Base-by-base conservation (phyloP, 2,888 invertebrate genomes). In the Microctonus brassicae region DNA sequence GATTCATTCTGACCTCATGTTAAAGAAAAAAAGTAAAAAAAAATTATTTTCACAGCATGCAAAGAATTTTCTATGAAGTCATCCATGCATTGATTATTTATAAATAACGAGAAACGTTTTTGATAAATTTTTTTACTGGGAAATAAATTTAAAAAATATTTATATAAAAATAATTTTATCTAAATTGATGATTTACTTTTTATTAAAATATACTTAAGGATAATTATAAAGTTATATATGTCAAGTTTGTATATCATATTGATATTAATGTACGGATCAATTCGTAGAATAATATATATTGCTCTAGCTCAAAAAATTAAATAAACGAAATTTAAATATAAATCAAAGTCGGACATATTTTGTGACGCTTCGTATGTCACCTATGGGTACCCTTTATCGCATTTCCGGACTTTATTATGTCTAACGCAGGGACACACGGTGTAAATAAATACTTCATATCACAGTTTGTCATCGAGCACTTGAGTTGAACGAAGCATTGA, bases 391-490 rank as follows among this genome's bases (percentile, higher is more conserved):
- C 74, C 75, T 81, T 81, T 83, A 83, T 85, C 84, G 78, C 79
- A 78, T 79, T 81, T 84, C 82, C 85, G 82, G 83, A 74, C 79
- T 61, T 74, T 84, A 84, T 85, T 85, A 82, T 84, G 85, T 79
- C 85, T 84, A 79, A 72, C 73, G 64, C 29, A 47, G 47, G 75
- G 78, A 71, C 75, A 70, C 73, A 75, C 73, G 73, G 75, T 82
- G 84, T 82, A 84, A 84, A 85, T 82, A 84, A 84, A 84, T 82
- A 81, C 82, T 75, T 70, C 73, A 74, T 84, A 83, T 85, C 84
- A 61, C 76, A 73, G 68, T 76, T 70, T 81, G 81, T 82, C 83
- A 83, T 81, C 80, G 73, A 70, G 76, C 79, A 81, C 78, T 79
- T 77, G 71, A 71, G 61, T 64, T 69, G 42, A 55, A 53, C 26